Evolutionary conservation across 2,797 vertebrate genomes (phyloP), one percentile per base, ranked within the genome.

Genomic region (Phataginus tricuspis): DNA sequence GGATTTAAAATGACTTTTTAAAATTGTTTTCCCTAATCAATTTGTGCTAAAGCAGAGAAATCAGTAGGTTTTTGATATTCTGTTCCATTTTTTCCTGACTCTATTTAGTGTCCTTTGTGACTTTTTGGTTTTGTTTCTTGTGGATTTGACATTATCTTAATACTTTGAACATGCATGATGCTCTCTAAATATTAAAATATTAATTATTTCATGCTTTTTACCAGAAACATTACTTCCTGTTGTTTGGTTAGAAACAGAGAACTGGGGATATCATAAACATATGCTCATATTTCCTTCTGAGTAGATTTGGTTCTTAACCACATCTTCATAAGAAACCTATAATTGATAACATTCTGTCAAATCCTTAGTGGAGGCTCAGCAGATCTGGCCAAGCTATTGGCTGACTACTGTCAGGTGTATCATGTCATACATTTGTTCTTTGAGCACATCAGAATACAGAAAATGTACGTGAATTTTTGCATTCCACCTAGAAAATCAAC

Each of bases 151-250:
- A 61, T 77, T 86, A 90, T 86, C 82, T 74, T 64, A 89, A 74
- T 63, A 51, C 8, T 9, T 89, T 86, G 12, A 93, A 96, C 31
- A 77, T 31, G 66, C 21, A 1, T 79, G 21, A 64, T 95, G 53
- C 18, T 82, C 2, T 71, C 18, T 79, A 85, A 95, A 91, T 84
- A 7, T 72, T 91, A 90, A 80, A 94, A 31, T 78, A 13, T 63
- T 57, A 86, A 37, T 83, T 83, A 86, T 85, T 95, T 84, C 6
- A 61, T 82, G 9, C 31, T 86, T 71, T 8, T 77, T 86, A 61
- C 15, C 29, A 57, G 42, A 95, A 94, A 82, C 25, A 68, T 77
- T 69, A 55, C 7, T 75, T 86, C 13, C 5, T 49, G n/a, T 72
- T 57, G 0, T 10, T 86, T 94, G 68, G 12, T 69, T 34, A 86